A percentile compares a stretch with the other conserved stretches of the same genome.
phyloP scores from a whole-genome alignment of 1,140 invertebrate species.

The Branchinecta lynchi region DNA sequence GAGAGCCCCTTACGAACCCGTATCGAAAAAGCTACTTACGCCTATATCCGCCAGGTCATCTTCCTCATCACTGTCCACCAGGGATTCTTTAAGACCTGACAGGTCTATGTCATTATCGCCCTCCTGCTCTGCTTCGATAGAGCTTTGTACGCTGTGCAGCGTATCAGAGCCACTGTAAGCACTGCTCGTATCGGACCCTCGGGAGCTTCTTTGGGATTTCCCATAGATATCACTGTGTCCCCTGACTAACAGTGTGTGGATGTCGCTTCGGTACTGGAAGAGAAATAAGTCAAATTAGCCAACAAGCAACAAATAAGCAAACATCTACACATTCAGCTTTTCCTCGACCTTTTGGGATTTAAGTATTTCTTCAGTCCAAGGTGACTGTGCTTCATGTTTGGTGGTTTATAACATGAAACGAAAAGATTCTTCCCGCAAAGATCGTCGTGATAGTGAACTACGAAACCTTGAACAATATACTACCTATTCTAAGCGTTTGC shows the following conservation, averaged over 20 bases:
- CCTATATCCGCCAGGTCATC: slow-evolving; percentile 86
- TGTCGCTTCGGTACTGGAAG: background rate
- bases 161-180: slow-evolving; percentile 90
- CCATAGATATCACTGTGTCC: slow-evolving; percentile 18
- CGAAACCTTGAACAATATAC: too few species aligned
- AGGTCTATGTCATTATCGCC: slow-evolving; percentile 55
- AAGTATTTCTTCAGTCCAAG: too few species aligned
- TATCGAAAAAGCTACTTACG: slow-evolving; percentile 25
- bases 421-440: too few species aligned
- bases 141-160: slow-evolving; percentile 78
- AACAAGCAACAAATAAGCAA: too few species aligned
- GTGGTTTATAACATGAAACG: too few species aligned
- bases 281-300: background rate
- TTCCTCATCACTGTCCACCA: slow-evolving; percentile 87
- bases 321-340: too few species aligned
- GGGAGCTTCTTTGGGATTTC: slow-evolving; percentile 66
- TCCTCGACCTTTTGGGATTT: too few species aligned
- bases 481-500: too few species aligned
- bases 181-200: slow-evolving; percentile 84
- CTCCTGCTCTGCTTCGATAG: slow-evolving; percentile 49
- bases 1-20: too few species aligned
- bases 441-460: too few species aligned
- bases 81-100: slow-evolving; percentile 78
- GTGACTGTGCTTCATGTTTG: too few species aligned
- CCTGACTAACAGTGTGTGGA: background rate